These are phyloP conservation scores for Tinamus guttatus DNA, from an alignment of 2,113 vertebrate genomes.

Conservation along the genomic window DNA sequence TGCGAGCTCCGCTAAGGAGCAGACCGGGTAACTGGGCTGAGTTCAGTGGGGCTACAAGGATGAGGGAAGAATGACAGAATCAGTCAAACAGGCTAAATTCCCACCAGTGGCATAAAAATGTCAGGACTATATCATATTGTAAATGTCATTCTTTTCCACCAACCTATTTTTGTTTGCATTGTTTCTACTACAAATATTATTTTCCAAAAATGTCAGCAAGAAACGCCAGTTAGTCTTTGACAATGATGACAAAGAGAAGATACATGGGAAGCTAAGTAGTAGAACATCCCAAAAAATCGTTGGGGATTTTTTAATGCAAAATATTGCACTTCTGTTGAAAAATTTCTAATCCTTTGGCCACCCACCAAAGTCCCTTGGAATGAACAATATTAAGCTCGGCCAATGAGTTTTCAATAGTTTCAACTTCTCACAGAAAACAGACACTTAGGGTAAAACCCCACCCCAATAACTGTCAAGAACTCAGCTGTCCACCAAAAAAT, in stretches of 20 bases:
- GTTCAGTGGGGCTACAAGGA: neutral
- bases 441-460: neutral
- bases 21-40: neutral
- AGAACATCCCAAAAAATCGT: constrained; percentile 42
- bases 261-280: constrained; percentile 38
- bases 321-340: constrained; percentile 51
- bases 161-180: constrained; percentile 50
- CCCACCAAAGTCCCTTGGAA: constrained; percentile 24
- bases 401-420: neutral
- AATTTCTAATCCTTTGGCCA: constrained; percentile 50
- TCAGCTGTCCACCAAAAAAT: neutral
- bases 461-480: neutral
- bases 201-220: constrained; percentile 42
- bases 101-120: constrained; percentile 46
- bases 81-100: constrained; percentile 48
- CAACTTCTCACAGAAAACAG: neutral
- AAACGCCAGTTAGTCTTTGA: constrained; percentile 56
- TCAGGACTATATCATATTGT: constrained; percentile 38
- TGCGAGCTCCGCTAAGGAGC: neutral
- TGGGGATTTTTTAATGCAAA: constrained; percentile 49
- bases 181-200: constrained; percentile 47
- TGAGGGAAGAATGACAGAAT: constrained; percentile 21
- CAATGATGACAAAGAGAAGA: constrained; percentile 47
- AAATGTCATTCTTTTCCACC: constrained; percentile 45
- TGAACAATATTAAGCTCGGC: constrained; percentile 21